Evolutionary conservation across 2,797 vertebrate species (phyloP).

Genomic region (Anniella stebbinsi): DNA sequence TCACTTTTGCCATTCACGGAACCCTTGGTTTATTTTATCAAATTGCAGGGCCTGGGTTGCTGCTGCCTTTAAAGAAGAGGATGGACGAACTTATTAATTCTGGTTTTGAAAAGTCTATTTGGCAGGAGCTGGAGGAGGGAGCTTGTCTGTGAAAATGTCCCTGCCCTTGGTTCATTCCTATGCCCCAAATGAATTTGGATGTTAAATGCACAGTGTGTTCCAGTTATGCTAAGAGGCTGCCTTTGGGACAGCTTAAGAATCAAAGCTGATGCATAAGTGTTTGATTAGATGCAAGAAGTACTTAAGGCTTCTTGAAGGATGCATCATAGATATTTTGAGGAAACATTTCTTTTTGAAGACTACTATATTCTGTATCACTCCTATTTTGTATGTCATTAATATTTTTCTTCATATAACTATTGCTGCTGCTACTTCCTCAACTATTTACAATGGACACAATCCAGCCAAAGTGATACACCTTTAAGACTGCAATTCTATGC

Average conservation of each 20-base stretch:
- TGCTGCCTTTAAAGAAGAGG: not conserved
- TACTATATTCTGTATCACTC: constrained; percentile 27
- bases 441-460: not conserved
- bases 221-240: not conserved
- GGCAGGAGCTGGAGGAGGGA: constrained; percentile 16
- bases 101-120: constrained; percentile 42
- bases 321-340: constrained; percentile 27
- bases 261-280: not conserved
- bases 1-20: constrained; percentile 39
- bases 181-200: not conserved
- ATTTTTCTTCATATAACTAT: not conserved
- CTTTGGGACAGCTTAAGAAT: constrained; percentile 24
- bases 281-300: not conserved
- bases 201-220: not conserved
- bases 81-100: constrained; percentile 35
- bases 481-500: not conserved
- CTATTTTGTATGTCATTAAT: not conserved
- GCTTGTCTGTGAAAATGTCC: constrained; percentile 19
- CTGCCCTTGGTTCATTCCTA: not conserved
- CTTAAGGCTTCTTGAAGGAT: not conserved
- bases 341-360: not conserved
- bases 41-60: not conserved
- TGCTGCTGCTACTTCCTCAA: not conserved
- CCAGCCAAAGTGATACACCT: not conserved
- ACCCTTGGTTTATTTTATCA: constrained; percentile 55